These are phyloP conservation scores for Diprion similis DNA, from an alignment of 1,140 invertebrate species.

Conservation along the genomic window DNA sequence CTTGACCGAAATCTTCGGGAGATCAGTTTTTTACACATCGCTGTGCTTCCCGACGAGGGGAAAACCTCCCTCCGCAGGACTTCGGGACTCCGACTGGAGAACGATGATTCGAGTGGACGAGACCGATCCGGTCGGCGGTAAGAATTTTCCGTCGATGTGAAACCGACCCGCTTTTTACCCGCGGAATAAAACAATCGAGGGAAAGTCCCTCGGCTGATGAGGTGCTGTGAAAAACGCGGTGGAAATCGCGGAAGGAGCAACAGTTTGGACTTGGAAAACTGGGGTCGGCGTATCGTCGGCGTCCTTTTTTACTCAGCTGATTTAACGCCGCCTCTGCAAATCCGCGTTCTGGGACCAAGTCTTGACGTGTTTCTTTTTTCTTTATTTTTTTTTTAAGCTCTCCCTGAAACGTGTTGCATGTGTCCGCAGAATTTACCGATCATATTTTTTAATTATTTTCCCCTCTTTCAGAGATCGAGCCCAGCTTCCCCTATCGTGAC, in stretches of 20 bases:
- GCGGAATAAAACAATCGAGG: neutral
- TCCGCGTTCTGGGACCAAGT: neutral
- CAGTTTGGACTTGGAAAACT: neutral
- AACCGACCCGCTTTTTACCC: neutral
- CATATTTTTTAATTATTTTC: conserved; percentile 9
- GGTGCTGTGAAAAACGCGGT: neutral
- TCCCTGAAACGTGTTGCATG: no score
- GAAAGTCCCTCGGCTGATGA: neutral
- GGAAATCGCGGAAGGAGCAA: neutral
- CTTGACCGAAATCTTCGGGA: neutral
- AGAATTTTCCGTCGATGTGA: conserved; percentile 49
- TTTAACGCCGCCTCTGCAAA: no score
- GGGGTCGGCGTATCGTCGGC: neutral
- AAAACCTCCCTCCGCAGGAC: neutral
- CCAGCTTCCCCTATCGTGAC: conserved; percentile 83
- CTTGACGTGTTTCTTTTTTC: neutral
- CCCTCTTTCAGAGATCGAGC: conserved; percentile 77
- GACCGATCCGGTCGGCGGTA: conserved; percentile 84
- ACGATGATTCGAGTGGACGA: conserved; percentile 86
- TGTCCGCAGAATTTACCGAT: neutral
- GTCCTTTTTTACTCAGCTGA: no score
- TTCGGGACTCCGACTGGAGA: neutral
- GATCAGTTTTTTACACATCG: no score
- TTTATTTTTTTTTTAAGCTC: conserved; percentile 6
- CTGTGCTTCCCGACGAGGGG: no score